These are phyloP conservation scores for Dasypus novemcinctus DNA, from an alignment of 2,113 vertebrate species.

Conservation along the genomic window DNA sequence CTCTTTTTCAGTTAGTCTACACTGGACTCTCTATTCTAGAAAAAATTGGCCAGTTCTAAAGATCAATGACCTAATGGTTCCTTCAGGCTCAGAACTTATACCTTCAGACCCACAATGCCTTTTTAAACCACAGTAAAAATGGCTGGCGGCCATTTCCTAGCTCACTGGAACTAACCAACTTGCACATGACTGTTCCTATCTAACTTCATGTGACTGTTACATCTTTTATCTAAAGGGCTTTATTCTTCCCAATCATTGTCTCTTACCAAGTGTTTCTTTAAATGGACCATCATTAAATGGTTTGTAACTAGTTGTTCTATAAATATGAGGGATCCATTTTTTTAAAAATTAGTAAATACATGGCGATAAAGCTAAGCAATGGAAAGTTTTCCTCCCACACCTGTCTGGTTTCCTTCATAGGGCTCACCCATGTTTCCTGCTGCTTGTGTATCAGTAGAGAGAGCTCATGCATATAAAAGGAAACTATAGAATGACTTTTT, in stretches of 20 bases:
- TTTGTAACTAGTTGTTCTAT: not conserved
- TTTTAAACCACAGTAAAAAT: not conserved
- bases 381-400: not conserved
- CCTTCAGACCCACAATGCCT: not conserved
- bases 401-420: fast-evolving
- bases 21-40: not conserved
- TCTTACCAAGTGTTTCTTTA: not conserved
- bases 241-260: not conserved
- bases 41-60: not conserved
- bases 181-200: not conserved
- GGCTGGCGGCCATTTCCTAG: no score
- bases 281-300: not conserved
- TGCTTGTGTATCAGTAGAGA: not conserved
- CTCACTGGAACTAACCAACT: not conserved
- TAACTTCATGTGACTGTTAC: not conserved
- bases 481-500: not conserved
- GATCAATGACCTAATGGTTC: not conserved
- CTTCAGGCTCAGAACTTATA: not conserved
- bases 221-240: not conserved
- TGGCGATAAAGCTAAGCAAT: not conserved
- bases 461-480: not conserved
- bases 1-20: not conserved
- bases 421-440: not conserved
- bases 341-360: not conserved
- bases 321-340: not conserved